Evolutionary conservation across 2,113 vertebrate species (phyloP).

Genomic region (Lampris megalopsis): DNA sequence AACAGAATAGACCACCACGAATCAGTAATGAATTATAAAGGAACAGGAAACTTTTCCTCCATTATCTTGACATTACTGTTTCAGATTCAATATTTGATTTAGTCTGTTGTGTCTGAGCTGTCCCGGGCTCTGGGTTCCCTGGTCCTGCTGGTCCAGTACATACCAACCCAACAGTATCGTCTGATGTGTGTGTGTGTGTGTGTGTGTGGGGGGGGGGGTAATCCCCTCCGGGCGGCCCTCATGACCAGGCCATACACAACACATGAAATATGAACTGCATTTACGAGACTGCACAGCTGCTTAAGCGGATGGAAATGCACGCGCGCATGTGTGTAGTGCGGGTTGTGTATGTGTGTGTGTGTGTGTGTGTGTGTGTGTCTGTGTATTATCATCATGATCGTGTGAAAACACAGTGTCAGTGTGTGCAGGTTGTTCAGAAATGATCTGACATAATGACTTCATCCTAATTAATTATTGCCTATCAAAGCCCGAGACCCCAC

Average conservation of each 20-base stretch:
- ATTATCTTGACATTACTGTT: too few relatives aligned
- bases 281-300: too few relatives aligned
- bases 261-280: too few relatives aligned
- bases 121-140: too few relatives aligned
- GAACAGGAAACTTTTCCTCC: too few relatives aligned
- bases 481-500: slow-evolving; percentile 13
- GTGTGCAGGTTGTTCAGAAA: slow-evolving; percentile 13
- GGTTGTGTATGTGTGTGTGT: slow-evolving; percentile 7
- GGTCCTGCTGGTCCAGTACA: neutral
- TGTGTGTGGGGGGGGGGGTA: slow-evolving; percentile 10
- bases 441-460: slow-evolving; percentile 13
- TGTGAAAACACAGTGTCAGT: neutral
- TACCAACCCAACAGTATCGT: neutral
- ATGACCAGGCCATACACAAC: too few relatives aligned
- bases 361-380: neutral
- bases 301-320: too few relatives aligned
- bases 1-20: too few relatives aligned
- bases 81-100: too few relatives aligned
- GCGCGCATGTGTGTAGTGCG: neutral
- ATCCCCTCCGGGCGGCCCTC: too few relatives aligned
- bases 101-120: too few relatives aligned
- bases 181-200: slow-evolving; percentile 16
- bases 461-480: slow-evolving; percentile 48
- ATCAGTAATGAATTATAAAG: too few relatives aligned
- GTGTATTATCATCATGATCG: neutral